Base-by-base conservation (phyloP, 1,140 invertebrate genomes). In the Papilio glaucus region DNA sequence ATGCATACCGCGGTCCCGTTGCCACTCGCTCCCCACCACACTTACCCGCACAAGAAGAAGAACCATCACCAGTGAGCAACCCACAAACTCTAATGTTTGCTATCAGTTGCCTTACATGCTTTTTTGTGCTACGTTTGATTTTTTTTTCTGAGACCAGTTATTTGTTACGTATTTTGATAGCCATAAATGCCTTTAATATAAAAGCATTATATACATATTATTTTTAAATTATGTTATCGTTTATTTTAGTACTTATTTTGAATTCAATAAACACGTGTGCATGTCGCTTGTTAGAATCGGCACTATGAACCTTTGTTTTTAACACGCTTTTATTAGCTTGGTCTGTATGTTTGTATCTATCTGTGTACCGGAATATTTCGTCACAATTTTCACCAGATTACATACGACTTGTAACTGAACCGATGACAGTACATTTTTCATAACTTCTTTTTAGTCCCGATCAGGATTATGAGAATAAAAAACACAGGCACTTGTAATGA, bases 1-100 rank as follows among this genome's bases (percentile, higher is more conserved):
- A 70, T 65, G 45, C 74, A 68, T 26, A 79, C 61, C 13, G 57
- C 72, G n/a, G n/a, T n/a, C 45, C 72, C 68, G 49, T 49, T 61
- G 60, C 71, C 80, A 71, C 67, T 37, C 74, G 13, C 72, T 68
- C 29, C 76, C 69, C 42, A 67, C 13, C 73, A 62, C 26, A 80
- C 78, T 39, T 81, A 85, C 57, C 75, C 72, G 12, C 79, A 79
- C 76, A 85, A 85, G 75, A 77, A 76, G 57, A 80, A 82, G 38
- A 39, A 21, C 1, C 42, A 65, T 5, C 78, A 82, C 8, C 84
- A 71, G 83, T 86, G 41, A 83, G 81, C 75, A 49, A 49, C 24
- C 8, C 29, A 33, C 29, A 33, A 33, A 53, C 18, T 53, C 9
- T 57, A 4, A 18, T 57, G 10, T 57, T 57, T 57, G 18, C 49